Evolutionary conservation across 1,140 invertebrate species (phyloP).

Genomic region (Macrobrachium nipponense): DNA sequence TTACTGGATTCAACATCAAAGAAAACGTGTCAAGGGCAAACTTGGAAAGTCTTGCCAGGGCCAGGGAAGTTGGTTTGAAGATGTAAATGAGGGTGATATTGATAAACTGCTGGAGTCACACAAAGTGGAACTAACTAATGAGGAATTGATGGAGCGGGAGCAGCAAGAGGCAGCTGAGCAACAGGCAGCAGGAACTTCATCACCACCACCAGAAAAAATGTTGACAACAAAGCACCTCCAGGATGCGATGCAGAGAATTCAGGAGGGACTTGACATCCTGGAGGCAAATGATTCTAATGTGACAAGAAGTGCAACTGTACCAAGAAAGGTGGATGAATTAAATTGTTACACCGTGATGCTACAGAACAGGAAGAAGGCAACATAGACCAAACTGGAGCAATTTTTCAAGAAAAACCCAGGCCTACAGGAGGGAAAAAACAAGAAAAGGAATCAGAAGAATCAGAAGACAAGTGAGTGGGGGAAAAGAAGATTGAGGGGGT

Average conservation of each 20-base stretch:
- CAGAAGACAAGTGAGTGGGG: too few species aligned
- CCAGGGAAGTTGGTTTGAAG: constrained; percentile 30
- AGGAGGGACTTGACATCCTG: constrained; percentile 28
- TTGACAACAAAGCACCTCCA: constrained; percentile 14
- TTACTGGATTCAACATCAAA: constrained; percentile 5
- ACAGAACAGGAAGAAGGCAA: too few species aligned
- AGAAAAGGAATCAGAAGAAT: neutral
- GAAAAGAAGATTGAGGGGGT: too few species aligned
- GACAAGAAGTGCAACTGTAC: constrained; percentile 22
- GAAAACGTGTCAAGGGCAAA: constrained; percentile 21
- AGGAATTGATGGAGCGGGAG: constrained; percentile 11
- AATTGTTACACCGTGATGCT: neutral
- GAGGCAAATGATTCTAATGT: constrained; percentile 25
- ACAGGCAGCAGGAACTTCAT: neutral
- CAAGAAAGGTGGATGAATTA: constrained; percentile 5
- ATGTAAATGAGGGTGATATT: constrained; percentile 8
- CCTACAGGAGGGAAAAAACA: neutral
- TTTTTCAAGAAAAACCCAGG: neutral
- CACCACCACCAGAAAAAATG: constrained; percentile 13
- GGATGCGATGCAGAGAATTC: neutral
- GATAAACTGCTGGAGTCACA: constrained; percentile 19
- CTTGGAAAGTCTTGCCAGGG: constrained; percentile 17
- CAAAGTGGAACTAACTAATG: constrained; percentile 32
- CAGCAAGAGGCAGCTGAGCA: constrained; percentile 6
- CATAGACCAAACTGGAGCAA: too few species aligned